These are phyloP conservation scores for Leptatherina wallacei DNA, from an alignment of 2,797 vertebrate species.

Conservation along the genomic window DNA sequence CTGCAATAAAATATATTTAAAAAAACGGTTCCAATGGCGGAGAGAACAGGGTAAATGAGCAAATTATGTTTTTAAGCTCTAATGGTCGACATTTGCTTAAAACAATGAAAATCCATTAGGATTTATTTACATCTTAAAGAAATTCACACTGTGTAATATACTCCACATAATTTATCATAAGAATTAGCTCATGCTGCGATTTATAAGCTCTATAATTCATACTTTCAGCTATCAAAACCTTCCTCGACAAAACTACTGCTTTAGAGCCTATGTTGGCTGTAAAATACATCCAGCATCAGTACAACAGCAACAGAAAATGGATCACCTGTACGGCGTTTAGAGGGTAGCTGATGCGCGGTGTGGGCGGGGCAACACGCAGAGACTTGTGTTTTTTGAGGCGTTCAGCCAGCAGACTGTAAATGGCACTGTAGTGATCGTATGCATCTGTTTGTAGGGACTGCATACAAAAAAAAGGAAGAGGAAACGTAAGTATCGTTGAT, in stretches of 20 bases:
- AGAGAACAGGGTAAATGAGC: too few relatives aligned
- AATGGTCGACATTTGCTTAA: background rate
- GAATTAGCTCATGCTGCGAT: background rate
- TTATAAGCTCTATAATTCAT: background rate
- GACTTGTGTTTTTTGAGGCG: slow-evolving; percentile 95
- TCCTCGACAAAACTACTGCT: too few relatives aligned
- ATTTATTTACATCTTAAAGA: background rate
- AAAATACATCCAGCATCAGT: background rate
- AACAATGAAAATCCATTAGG: background rate
- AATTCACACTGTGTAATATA: background rate
- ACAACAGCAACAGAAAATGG: background rate
- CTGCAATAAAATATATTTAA: too few relatives aligned
- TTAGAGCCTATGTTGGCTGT: background rate
- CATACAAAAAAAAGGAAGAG: background rate
- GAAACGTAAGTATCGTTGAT: background rate
- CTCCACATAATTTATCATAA: background rate
- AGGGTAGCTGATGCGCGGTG: slow-evolving; percentile 89
- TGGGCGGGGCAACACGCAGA: slow-evolving; percentile 86
- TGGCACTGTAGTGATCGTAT: slow-evolving; percentile 98
- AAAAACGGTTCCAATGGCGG: too few relatives aligned
- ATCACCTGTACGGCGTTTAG: slow-evolving; percentile 88
- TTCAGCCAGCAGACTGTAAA: slow-evolving; percentile 97
- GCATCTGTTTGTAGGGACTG: slow-evolving; percentile 94
- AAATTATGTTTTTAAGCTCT: too few relatives aligned
- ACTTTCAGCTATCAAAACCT: background rate